phyloP scores from a whole-genome alignment of 2,113 vertebrate genomes.

The Oxygymnocypris stewartii region DNA sequence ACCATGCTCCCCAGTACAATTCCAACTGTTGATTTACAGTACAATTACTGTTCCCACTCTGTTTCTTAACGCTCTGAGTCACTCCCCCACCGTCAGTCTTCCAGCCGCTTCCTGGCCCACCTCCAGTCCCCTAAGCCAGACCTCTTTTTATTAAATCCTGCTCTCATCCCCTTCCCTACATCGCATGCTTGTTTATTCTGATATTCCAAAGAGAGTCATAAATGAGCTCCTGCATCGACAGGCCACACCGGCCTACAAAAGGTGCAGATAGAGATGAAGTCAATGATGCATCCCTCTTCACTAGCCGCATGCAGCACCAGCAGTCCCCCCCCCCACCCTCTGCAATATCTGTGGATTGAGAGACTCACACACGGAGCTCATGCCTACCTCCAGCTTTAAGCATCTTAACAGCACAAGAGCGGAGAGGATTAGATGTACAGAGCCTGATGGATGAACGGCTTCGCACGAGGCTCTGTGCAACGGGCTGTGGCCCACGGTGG shows the following conservation, averaged over 20 bases:
- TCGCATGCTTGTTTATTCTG: constrained; percentile 15
- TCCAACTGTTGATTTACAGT: constrained; percentile 11
- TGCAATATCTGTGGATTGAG: constrained; percentile 37
- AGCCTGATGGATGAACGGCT: constrained; percentile 30
- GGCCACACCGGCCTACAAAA: constrained; percentile 1
- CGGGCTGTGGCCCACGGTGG: constrained; percentile 36
- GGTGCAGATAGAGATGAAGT: constrained; percentile 30
- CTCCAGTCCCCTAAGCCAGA: constrained; percentile 15
- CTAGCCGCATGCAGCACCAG: not conserved
- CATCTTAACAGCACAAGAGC: constrained; percentile 47
- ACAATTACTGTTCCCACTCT: constrained; percentile 25
- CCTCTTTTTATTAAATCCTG: constrained; percentile 2
- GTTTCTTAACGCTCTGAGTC: not conserved
- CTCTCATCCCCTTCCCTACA: constrained; percentile 6
- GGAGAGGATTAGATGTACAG: constrained; percentile 46
- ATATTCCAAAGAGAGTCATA: constrained; percentile 26
- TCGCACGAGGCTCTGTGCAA: not conserved
- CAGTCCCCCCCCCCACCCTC: not conserved
- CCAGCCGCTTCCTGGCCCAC: constrained; percentile 18
- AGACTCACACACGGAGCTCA: constrained; percentile 33
- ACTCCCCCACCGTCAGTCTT: constrained; percentile 23
- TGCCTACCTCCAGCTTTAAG: constrained; percentile 39
- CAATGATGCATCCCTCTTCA: constrained; percentile 16
- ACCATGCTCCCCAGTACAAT: not conserved
- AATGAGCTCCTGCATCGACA: constrained; percentile 8